phyloP scores from a whole-genome alignment of 92 coral and sea anemone species.

The Palythoa caribaeorum region DNA sequence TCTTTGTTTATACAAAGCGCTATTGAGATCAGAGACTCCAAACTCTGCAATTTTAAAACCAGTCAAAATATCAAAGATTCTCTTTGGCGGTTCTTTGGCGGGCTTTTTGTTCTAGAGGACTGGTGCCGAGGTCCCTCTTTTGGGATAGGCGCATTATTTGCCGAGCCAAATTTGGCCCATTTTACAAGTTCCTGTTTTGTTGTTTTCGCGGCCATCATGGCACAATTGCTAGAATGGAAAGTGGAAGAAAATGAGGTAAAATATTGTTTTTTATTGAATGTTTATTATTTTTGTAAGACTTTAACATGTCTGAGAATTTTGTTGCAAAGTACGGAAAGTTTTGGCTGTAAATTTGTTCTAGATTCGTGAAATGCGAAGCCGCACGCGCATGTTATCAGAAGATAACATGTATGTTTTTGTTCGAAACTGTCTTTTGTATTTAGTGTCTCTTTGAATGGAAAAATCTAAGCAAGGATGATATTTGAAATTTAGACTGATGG shows the following conservation, averaged over 20 bases:
- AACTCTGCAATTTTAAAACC: neutral
- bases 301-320: neutral
- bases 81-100: constrained; percentile 26
- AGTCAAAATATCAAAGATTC: neutral
- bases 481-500: constrained; percentile 1
- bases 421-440: constrained; percentile 41
- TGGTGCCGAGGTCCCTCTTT: constrained; percentile 48
- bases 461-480: neutral
- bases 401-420: constrained; percentile 34
- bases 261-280: neutral
- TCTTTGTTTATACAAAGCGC: neutral
- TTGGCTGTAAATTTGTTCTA: neutral
- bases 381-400: constrained; percentile 42
- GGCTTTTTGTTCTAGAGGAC: constrained; percentile 1
- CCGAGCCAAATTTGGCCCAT: constrained; percentile 43
- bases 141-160: constrained; percentile 49
- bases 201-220: constrained; percentile 55
- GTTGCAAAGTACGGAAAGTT: neutral
- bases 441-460: constrained; percentile 13
- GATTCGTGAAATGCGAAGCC: constrained; percentile 10
- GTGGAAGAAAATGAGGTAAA: constrained; percentile 52
- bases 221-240: constrained; percentile 35
- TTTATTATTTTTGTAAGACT: neutral
- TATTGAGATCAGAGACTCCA: neutral
- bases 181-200: constrained; percentile 50